These are phyloP conservation scores for Gallinago media DNA, from an alignment of 2,113 vertebrate genomes.

Conservation along the genomic window DNA sequence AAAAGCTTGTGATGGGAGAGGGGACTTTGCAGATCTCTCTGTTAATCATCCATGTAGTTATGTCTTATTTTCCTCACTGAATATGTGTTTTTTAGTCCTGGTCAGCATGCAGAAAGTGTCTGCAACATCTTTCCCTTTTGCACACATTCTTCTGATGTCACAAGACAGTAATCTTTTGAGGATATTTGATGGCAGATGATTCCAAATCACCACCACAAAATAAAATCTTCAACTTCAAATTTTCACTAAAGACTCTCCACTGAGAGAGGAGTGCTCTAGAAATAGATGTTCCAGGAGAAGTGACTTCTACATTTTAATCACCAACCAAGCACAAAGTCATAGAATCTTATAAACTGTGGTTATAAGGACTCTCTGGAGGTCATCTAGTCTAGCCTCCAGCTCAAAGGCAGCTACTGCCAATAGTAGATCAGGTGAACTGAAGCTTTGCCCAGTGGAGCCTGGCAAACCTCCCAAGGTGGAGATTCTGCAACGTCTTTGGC, in stretches of 20 bases:
- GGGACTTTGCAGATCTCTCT: neutral
- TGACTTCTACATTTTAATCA: neutral
- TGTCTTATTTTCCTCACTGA: neutral
- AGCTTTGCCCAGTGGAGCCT: neutral
- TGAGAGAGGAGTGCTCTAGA: neutral
- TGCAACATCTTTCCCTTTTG: neutral
- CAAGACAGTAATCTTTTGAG: neutral
- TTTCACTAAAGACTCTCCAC: neutral
- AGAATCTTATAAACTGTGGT: neutral
- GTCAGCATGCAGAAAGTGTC: neutral
- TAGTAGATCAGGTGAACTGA: neutral
- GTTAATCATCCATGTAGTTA: neutral
- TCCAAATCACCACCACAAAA: neutral
- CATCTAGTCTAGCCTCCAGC: neutral
- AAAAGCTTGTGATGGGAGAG: neutral
- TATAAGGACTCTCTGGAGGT: neutral
- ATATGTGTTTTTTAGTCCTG: neutral
- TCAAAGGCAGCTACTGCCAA: neutral
- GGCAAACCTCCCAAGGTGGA: neutral
- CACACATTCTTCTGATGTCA: neutral
- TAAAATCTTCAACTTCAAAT: neutral
- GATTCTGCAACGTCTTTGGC: neutral
- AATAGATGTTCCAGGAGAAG: neutral
- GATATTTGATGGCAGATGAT: neutral
- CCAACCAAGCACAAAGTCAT: neutral